Base-by-base conservation (phyloP, 2,797 vertebrate genomes). In the Parauchenoglanis punctatus region DNA sequence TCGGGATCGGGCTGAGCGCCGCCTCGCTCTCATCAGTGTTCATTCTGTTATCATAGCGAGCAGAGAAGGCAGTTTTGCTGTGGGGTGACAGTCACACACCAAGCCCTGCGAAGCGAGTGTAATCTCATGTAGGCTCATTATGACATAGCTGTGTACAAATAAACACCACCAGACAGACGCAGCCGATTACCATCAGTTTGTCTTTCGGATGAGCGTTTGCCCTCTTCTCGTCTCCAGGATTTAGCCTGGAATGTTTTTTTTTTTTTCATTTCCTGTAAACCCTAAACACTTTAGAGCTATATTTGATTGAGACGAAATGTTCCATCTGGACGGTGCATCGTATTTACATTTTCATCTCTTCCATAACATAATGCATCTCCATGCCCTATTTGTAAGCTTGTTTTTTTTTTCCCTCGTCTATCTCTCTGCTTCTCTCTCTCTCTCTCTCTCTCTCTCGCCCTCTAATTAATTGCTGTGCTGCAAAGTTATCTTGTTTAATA, bases 401-500 rank as follows among this genome's bases (percentile, higher is more conserved):
- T 44, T 3, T 40, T 11, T 63, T 56, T 40, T 12, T 52, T 20
- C 46, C 44, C 13, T 8, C n/a, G 59, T 23, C 28, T 59, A 28
- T 35, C 78, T 44, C 18, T 12, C 82, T 54, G 5, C 18, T 5
- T 18, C 52, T 56, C 49, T 54, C 49, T 54, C n/a, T 28, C 25
- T 12, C 44, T 49, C 44, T 75, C 23, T 76, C 23, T 54, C 13
- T 86, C 58, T 31, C 65, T 87, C 89, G 83, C 88, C 92, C 91
- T 90, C 86, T 91, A 93, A 93, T 93, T 90, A 92, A 93, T 93
- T 92, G 90, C 91, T 89, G 82, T 90, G 92, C 88, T 87, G 93
- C 90, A 88, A 91, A 90, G 90, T 65, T 89, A 87, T 88, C 88
- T 92, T 93, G 92, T 94, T 94, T 95, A 93, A 94, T 94, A 92